A percentile compares a stretch with the other conserved stretches of the same genome.
These are phyloP conservation scores for Poecilia picta DNA, from an alignment of 2,797 vertebrate species.

Conservation along the genomic window DNA sequence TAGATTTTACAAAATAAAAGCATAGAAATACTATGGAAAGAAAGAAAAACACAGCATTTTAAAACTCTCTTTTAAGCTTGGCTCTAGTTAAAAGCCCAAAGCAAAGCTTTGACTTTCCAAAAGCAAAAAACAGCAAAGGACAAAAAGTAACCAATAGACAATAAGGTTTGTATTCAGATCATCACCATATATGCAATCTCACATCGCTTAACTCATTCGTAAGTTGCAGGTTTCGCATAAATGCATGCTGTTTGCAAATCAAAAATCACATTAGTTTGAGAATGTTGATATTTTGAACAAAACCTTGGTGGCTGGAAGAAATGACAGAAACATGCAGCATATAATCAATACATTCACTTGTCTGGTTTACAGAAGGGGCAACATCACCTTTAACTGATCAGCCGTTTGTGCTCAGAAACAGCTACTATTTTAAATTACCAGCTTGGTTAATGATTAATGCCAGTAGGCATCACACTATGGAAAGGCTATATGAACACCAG, in stretches of 20 bases:
- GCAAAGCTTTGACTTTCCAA: neutral
- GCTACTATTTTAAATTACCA: neutral
- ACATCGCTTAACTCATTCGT: neutral
- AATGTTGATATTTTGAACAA: neutral
- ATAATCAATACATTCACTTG: neutral
- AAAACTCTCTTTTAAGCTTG: neutral
- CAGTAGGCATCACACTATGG: neutral
- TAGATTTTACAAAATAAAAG: neutral
- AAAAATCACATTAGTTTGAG: neutral
- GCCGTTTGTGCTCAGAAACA: neutral
- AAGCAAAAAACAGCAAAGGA: neutral
- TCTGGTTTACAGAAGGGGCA: neutral
- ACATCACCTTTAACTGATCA: neutral
- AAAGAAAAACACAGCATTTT: too few relatives aligned
- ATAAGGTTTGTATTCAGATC: neutral
- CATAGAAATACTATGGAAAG: too few relatives aligned
- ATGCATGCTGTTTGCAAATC: neutral
- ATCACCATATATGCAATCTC: neutral
- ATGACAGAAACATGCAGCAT: neutral
- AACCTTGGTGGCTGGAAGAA: neutral
- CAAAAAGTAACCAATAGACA: neutral
- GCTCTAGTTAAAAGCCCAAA: neutral
- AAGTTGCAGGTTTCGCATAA: neutral
- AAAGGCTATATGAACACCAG: constrained; percentile 31
- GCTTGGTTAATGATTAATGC: neutral